These are phyloP conservation scores for Metellina segmentata DNA, from an alignment of 2,888 invertebrate species.

Conservation along the genomic window DNA sequence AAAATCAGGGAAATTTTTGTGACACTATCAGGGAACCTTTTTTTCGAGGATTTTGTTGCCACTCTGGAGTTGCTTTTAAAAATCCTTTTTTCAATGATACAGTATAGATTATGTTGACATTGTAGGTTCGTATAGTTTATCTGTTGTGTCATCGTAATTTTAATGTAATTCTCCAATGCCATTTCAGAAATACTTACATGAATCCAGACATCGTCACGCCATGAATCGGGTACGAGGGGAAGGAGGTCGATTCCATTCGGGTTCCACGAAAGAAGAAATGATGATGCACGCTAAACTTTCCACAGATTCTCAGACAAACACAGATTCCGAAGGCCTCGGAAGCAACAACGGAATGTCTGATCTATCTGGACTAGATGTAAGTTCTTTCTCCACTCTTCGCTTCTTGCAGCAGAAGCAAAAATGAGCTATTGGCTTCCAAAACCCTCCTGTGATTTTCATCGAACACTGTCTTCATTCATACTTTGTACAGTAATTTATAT, in stretches of 20 bases:
- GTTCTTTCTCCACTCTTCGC: neutral
- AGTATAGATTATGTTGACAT: no score
- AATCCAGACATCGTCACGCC: slow-evolving; percentile 97
- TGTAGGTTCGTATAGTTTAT: neutral
- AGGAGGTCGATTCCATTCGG: slow-evolving; percentile 96
- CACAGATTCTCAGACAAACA: slow-evolving; percentile 76
- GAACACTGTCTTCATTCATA: neutral
- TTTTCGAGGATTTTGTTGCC: no score
- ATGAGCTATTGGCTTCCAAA: neutral
- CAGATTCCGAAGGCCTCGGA: slow-evolving; percentile 67
- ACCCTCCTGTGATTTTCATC: neutral
- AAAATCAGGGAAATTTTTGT: no score
- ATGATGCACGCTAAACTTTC: slow-evolving; percentile 62
- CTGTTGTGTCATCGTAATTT: neutral
- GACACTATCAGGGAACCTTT: no score
- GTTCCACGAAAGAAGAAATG: slow-evolving; percentile 79
- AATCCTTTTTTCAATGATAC: no score
- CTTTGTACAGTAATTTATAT: neutral
- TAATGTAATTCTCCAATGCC: slow-evolving; percentile 36
- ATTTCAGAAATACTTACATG: slow-evolving; percentile 97
- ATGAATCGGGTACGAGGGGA: slow-evolving; percentile 98
- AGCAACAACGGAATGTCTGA: slow-evolving; percentile 68
- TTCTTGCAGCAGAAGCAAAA: neutral
- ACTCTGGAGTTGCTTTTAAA: no score
- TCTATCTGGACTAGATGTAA: slow-evolving; percentile 58